phyloP scores from a whole-genome alignment of 2,797 vertebrate genomes.

The Diceros bicornis region DNA sequence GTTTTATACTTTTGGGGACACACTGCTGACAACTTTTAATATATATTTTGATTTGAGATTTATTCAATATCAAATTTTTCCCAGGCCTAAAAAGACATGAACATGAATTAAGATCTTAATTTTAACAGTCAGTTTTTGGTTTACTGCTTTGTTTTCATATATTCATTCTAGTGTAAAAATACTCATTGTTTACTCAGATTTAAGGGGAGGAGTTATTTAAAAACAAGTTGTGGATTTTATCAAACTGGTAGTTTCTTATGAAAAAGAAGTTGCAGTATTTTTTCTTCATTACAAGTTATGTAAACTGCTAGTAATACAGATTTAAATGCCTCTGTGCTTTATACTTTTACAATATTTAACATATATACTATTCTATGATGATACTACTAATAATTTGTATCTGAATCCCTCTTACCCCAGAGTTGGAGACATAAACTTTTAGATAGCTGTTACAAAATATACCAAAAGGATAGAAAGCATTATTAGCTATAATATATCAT shows the following conservation, averaged over 20 bases:
- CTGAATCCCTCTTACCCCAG: background rate
- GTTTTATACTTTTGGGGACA: slow-evolving; percentile 73
- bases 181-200: slow-evolving; percentile 82
- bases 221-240: slow-evolving; percentile 87
- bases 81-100: slow-evolving; percentile 66
- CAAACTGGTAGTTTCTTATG: slow-evolving; percentile 83
- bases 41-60: slow-evolving; percentile 35
- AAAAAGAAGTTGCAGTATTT: slow-evolving; percentile 85
- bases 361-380: background rate
- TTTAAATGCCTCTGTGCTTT: slow-evolving; percentile 83
- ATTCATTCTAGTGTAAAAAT: slow-evolving; percentile 84
- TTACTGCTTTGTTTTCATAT: slow-evolving; percentile 80
- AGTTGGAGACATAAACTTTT: background rate
- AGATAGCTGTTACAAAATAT: background rate
- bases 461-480: background rate
- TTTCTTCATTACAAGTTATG: slow-evolving; percentile 79
- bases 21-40: slow-evolving; percentile 67
- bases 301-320: slow-evolving; percentile 81
- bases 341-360: slow-evolving; percentile 18
- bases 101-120: slow-evolving; percentile 81
- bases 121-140: slow-evolving; percentile 75
- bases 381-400: background rate
- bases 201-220: slow-evolving; percentile 84
- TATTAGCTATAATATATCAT: background rate
- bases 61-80: slow-evolving; percentile 67